Evolutionary conservation across 2,797 vertebrate species (phyloP), one percentile per base, ranked within the genome.

Genomic region (Selene dorsalis): DNA sequence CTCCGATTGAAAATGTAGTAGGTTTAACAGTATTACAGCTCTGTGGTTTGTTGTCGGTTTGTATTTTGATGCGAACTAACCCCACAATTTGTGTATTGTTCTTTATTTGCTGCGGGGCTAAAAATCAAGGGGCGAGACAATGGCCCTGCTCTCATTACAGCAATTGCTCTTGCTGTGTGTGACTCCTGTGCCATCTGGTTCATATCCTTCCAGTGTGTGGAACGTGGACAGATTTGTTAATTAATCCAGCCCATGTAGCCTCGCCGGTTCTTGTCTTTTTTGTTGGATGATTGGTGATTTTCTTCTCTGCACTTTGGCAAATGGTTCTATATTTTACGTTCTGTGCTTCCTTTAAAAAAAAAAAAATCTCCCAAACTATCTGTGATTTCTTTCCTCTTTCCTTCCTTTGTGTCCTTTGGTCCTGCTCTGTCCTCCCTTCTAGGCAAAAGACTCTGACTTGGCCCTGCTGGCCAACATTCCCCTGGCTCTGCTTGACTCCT

Each of bases 401-500:
- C 41, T 69, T 79, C 84, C 72, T 72, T 64, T 53, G 57, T 85
- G 45, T 79, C 59, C 71, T 85, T 41, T 84, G 73, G 67, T 86
- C 82, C 82, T 69, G 79, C 66, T 79, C 69, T 75, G 4, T 83
- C 70, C 66, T 75, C 74, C 78, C 70, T 85, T 85, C 90, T 84
- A 96, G 96, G 95, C 95, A 1, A 95, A 95, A 94, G 95, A 96
- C 84, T 96, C 96, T 94, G 96, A 96, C 83, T 92, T 96, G 92
- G 95, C 94, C 85, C 94, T 96, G 88, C 92, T 97, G 92, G 96
- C 96, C 92, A 96, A 95, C 91, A 96, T 97, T 89, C 95, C 96
- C 62, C 92, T 97, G 93, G 96, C 96, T 93, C 95, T 97, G 84
- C 96, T 97, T 93, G 96, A 97, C 91, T 96, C 95, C 86, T 96